Evolutionary conservation across 1,140 invertebrate genomes (phyloP).

Genomic region (Listronotus oregonensis): DNA sequence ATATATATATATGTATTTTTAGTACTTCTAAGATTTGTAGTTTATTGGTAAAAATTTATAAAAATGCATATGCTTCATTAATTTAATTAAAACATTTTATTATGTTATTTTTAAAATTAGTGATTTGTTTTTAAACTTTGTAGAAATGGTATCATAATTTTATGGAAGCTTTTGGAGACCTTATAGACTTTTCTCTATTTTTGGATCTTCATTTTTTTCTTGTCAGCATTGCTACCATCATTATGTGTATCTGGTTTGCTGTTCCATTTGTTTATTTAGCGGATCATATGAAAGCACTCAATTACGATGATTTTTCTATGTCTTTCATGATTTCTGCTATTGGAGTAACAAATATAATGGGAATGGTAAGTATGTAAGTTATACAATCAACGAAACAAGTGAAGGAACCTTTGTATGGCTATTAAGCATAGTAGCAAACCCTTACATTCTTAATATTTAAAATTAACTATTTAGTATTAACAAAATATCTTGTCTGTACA

Average conservation of each 20-base stretch:
- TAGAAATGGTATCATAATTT: slow-evolving; percentile 79
- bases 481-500: too few relatives aligned
- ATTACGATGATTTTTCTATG: slow-evolving; percentile 71
- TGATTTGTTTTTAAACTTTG: slow-evolving; percentile 35
- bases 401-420: too few relatives aligned
- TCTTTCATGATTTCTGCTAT: slow-evolving; percentile 79
- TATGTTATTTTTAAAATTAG: too few relatives aligned
- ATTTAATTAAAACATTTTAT: too few relatives aligned
- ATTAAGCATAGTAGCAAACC: too few relatives aligned
- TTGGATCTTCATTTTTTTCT: slow-evolving; percentile 78
- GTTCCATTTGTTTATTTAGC: slow-evolving; percentile 88
- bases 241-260: slow-evolving; percentile 88
- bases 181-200: slow-evolving; percentile 80
- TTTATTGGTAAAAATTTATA: too few relatives aligned
- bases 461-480: too few relatives aligned
- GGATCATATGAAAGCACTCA: slow-evolving; percentile 68
- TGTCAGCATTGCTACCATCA: slow-evolving; percentile 79
- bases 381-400: too few relatives aligned
- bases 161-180: slow-evolving; percentile 69
- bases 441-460: too few relatives aligned
- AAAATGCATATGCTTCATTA: too few relatives aligned
- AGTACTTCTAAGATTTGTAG: too few relatives aligned
- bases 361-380: slow-evolving; percentile 78
- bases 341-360: slow-evolving; percentile 84
- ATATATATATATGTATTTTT: too few relatives aligned